A percentile compares a stretch with the other conserved stretches of the same genome.
Conservation (phyloP, 2,113 vertebrate species). For the Lota lota region DNA sequence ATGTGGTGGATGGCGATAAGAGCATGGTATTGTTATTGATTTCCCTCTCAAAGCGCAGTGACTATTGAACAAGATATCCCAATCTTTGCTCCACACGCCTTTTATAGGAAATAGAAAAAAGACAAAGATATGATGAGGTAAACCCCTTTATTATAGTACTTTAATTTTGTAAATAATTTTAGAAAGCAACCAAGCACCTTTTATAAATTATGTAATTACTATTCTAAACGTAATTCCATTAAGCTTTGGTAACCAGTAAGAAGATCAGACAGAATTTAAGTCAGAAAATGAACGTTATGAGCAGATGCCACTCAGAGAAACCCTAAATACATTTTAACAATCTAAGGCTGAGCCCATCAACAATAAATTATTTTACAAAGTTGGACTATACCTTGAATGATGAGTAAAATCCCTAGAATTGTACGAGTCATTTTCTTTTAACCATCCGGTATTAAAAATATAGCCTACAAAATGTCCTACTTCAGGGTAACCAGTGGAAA, state of each 20-base stretch:
- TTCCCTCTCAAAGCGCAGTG: constrained; percentile 50
- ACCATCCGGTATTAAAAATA: too few relatives aligned
- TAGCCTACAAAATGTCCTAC: too few relatives aligned
- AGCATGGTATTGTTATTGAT: constrained; percentile 40
- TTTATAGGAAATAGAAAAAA: not conserved
- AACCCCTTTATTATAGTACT: too few relatives aligned
- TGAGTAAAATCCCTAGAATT: constrained; percentile 29
- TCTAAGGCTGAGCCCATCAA: not conserved
- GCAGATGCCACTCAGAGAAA: too few relatives aligned
- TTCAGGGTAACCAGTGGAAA: too few relatives aligned
- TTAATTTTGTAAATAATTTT: not conserved
- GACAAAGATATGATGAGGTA: not conserved
- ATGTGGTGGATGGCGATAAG: constrained; percentile 25
- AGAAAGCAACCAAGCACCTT: not conserved
- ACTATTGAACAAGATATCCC: constrained; percentile 19
- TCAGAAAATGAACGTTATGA: not conserved
- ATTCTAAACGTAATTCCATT: too few relatives aligned
- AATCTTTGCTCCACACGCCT: constrained; percentile 47
- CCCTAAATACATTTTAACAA: not conserved
- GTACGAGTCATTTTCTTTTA: constrained; percentile 23
- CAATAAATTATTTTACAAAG: not conserved
- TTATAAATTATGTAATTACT: not conserved
- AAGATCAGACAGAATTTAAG: not conserved
- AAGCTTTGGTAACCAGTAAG: not conserved
- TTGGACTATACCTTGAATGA: constrained; percentile 28